These are phyloP conservation scores for Octodon degus DNA, from an alignment of 2,113 vertebrate genomes.

Conservation along the genomic window DNA sequence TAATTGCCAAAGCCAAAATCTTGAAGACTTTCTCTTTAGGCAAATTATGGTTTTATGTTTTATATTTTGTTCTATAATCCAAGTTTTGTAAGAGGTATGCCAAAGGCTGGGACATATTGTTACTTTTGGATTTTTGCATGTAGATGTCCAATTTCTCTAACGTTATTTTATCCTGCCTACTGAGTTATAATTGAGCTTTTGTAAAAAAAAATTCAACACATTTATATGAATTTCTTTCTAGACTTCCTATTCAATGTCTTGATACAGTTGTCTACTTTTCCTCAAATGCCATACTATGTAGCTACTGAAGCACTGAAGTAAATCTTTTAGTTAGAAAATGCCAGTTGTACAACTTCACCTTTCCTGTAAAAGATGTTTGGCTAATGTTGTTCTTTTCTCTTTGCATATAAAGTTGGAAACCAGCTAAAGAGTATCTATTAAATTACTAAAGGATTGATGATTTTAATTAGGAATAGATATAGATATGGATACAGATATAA, in stretches of 20 bases:
- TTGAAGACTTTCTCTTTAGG: not conserved
- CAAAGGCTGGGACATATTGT: not conserved
- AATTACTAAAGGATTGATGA: not conserved
- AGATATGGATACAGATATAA: too few relatives aligned
- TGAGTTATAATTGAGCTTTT: not conserved
- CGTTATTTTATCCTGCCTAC: not conserved
- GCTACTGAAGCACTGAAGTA: not conserved
- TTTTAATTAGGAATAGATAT: not conserved
- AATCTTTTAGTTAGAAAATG: not conserved
- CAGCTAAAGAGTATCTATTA: not conserved
- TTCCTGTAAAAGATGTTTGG: not conserved
- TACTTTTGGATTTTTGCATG: not conserved
- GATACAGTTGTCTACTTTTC: not conserved
- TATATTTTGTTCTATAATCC: not conserved
- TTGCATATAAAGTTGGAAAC: not conserved
- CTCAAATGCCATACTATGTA: not conserved
- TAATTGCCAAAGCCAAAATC: not conserved
- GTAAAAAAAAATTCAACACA: not conserved
- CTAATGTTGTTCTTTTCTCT: not conserved
- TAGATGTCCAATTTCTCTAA: not conserved
- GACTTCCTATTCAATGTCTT: not conserved
- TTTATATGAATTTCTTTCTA: not conserved
- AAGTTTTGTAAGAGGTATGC: not conserved
- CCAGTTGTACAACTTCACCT: not conserved
- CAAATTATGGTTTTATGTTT: not conserved